These are phyloP conservation scores for Minunthozetes semirufus DNA, from an alignment of 2,888 invertebrate genomes.

Conservation along the genomic window DNA sequence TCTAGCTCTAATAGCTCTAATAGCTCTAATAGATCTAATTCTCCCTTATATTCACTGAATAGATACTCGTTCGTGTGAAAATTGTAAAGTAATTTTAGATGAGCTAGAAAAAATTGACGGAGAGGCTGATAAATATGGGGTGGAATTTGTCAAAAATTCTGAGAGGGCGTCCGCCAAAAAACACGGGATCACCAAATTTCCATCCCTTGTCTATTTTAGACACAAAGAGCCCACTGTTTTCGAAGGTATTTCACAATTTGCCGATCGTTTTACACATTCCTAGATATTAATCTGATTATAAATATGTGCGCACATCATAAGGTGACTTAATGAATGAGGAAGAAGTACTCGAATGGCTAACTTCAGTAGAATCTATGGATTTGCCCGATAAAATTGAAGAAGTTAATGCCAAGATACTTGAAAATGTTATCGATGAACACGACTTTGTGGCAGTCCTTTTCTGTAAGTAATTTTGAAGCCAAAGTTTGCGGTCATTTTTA, in stretches of 20 bases:
- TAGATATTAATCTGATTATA: too few relatives aligned
- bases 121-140: slow-evolving; percentile 87
- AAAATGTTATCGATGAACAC: slow-evolving; percentile 82
- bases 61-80: slow-evolving; percentile 46
- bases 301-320: slow-evolving; percentile 46
- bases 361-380: slow-evolving; percentile 89
- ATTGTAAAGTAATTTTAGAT: slow-evolving; percentile 45
- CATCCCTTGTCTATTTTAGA: slow-evolving; percentile 92
- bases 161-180: slow-evolving; percentile 64
- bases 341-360: slow-evolving; percentile 82
- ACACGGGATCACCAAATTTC: slow-evolving; percentile 90
- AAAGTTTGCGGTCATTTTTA: too few relatives aligned
- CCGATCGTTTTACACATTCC: too few relatives aligned
- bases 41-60: slow-evolving; percentile 3
- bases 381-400: slow-evolving; percentile 90
- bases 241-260: too few relatives aligned
- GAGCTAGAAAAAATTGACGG: slow-evolving; percentile 63
- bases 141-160: slow-evolving; percentile 77
- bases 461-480: slow-evolving; percentile 74
- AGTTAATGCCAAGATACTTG: slow-evolving; percentile 80
- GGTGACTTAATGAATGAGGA: slow-evolving; percentile 93
- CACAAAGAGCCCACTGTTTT: slow-evolving; percentile 93
- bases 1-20: background rate
- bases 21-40: slow-evolving; percentile 6
- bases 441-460: slow-evolving; percentile 86